A percentile compares a stretch with the other conserved stretches of the same genome.
Evolutionary conservation across 2,113 vertebrate species (phyloP).

Genomic region (Cyprinodon brontotheroides): DNA sequence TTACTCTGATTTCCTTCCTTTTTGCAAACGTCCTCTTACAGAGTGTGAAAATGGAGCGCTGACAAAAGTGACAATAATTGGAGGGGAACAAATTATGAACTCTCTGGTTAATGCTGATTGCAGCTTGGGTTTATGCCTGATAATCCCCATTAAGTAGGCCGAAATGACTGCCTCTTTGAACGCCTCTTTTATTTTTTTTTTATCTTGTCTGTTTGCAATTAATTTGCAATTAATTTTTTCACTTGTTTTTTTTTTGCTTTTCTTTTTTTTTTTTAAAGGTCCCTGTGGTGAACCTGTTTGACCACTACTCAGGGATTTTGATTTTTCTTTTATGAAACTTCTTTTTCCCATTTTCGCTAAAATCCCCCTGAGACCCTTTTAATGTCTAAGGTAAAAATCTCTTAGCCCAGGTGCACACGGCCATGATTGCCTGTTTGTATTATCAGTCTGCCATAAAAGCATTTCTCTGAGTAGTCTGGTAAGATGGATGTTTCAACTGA

Average conservation of each 20-base stretch:
- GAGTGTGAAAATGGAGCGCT: slow-evolving; percentile 53
- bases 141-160: slow-evolving; percentile 60
- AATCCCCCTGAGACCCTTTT: slow-evolving; percentile 9
- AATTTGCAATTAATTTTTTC: slow-evolving; percentile 34
- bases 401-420: slow-evolving; percentile 2
- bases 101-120: slow-evolving; percentile 67
- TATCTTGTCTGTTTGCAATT: slow-evolving; percentile 35
- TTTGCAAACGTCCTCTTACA: slow-evolving; percentile 40
- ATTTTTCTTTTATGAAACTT: slow-evolving; percentile 38
- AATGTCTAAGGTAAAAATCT: slow-evolving; percentile 15
- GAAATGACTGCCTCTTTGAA: slow-evolving; percentile 54
- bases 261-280: slow-evolving; percentile 20
- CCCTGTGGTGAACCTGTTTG: slow-evolving; percentile 39
- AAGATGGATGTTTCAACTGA: slow-evolving; percentile 5
- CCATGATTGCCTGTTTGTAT: slow-evolving; percentile 5
- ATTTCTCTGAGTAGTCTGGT: slow-evolving; percentile 10
- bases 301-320: slow-evolving; percentile 29
- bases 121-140: slow-evolving; percentile 59
- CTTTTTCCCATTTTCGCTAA: slow-evolving; percentile 28
- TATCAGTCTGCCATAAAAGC: background rate
- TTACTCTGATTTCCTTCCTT: slow-evolving; percentile 41
- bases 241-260: slow-evolving; percentile 5
- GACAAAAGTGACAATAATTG: slow-evolving; percentile 64
- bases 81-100: slow-evolving; percentile 58
- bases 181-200: slow-evolving; percentile 28